Base-by-base conservation (phyloP, 2,113 vertebrate genomes). In the Brachypodius melanocephalos region DNA sequence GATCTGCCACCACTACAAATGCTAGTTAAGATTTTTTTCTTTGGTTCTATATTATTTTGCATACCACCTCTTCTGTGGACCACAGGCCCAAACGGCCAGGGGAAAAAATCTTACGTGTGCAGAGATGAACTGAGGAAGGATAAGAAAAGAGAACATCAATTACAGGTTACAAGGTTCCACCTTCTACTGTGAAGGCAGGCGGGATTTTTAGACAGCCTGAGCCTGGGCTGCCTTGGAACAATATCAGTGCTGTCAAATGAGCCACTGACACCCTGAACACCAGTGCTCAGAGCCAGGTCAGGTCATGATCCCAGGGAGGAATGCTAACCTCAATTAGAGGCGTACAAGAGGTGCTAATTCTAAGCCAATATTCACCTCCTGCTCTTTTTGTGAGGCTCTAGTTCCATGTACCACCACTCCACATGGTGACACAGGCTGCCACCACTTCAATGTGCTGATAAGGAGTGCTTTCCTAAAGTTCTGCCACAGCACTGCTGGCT, bases 1-100 rank as follows among this genome's bases (percentile, higher is more conserved):
- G 3, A 49, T 26, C 38, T 72, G n/a, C 10, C 21, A 31, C 11
- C 0, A 0, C 24, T 72, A 59, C 24, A 55, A 74, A 40, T 36
- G 16, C 14, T 68, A 32, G 7, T 29, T 57, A 26, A 54, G 11
- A 8, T 32, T 89, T 46, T 49, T 54, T 40, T 1, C 6, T 51
- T 91, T 62, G 12, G 17, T 40, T 54, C 46, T 45, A 24, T 14
- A 24, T 20, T 36, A 73, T 8, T 49, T 69, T 74, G 15, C 10
- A 3, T 10, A 40, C 8, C 15, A 54, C 18, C 22, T 45, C 6
- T 1, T 73, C 34, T 77, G 8, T 21, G 12, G 17, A 58, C 8
- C 10, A 17, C 2, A 52, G n/a, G 14, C 12, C 17, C 61, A 66
- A 76, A 48, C 1, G 2, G 6, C 25, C 29, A 85, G 17, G 29